Evolutionary conservation across 2,113 vertebrate species (phyloP).

Genomic region (Thunnus thynnus): DNA sequence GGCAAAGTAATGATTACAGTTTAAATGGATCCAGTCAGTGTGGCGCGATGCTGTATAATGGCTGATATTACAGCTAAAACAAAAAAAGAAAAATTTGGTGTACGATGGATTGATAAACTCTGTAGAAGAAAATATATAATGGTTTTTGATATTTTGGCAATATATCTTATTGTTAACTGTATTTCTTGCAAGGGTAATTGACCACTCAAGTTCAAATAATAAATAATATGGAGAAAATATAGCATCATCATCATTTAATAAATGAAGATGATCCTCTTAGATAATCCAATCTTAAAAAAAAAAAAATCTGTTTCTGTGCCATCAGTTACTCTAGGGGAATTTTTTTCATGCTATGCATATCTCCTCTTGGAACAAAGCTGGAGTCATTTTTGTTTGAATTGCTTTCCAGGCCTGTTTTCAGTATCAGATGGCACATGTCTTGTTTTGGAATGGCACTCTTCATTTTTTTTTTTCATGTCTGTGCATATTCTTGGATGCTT

Average conservation of each 20-base stretch:
- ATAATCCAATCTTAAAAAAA: conserved; percentile 27
- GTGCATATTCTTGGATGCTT: conserved; percentile 71
- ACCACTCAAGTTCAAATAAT: background rate
- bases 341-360: conserved; percentile 17
- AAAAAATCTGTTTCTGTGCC: conserved; percentile 22
- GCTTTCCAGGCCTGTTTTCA: conserved; percentile 67
- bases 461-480: conserved; percentile 62
- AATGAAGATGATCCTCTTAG: conserved; percentile 21
- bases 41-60: background rate
- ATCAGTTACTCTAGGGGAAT: conserved; percentile 24
- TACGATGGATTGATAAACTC: too few relatives aligned
- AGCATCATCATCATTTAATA: conserved; percentile 25
- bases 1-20: conserved; percentile 16
- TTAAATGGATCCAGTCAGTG: conserved; percentile 11
- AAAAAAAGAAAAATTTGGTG: background rate
- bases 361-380: conserved; percentile 64
- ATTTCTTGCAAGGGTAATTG: background rate
- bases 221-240: conserved; percentile 5
- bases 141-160: background rate
- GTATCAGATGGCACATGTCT: conserved; percentile 73
- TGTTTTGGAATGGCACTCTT: conserved; percentile 65
- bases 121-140: background rate
- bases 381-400: conserved; percentile 70
- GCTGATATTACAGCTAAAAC: background rate
- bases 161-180: background rate